Evolutionary conservation across 2,888 invertebrate species (phyloP), one percentile per base, ranked within the genome.

Genomic region (Hirtodrosophila histrioides): DNA sequence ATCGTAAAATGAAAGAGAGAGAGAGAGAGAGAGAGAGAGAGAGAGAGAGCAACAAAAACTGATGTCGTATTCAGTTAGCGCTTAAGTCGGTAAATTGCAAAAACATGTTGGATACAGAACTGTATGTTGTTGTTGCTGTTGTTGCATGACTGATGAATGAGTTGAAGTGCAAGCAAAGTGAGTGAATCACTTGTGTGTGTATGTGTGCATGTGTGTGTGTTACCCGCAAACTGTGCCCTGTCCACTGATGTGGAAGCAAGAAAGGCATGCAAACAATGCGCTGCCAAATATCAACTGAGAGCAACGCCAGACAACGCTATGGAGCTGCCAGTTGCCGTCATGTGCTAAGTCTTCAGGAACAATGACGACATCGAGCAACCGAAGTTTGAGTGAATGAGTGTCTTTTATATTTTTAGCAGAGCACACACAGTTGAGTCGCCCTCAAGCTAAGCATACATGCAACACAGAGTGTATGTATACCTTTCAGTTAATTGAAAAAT

Each of bases 11-110:
- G 36, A 31, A 3, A 43, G 23, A 43, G 24, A 8, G n/a, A n/a
- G n/a, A n/a, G 36, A 31, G 3, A 43, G 23, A 43, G 24, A 8
- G 36, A 31, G 3, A 43, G 23, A 43, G 24, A 8, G 36, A 31
- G 3, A 43, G 23, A 43, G 24, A 8, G 24, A 35, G 27, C 37
- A 53, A 58, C 3, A 17, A 48, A 46, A 57, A 57, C 45, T 62
- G 41, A 70, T 74, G 84, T 71, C 80, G 64, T 64, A 51, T 67
- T 66, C 75, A 78, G 76, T 81, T 79, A 83, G 69, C 55, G 57
- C 67, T 61, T 69, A 75, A 84, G 86, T 84, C 86, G 81, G 75
- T 72, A 85, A 85, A 88, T 85, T 88, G 84, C 86, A 80, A 85
- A 85, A 86, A 88, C 84, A 85, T 86, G 86, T 88, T 80, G 77